Evolutionary conservation across 2,797 vertebrate species (phyloP), one percentile per base, ranked within the genome.

Genomic region (Sciurus carolinensis): DNA sequence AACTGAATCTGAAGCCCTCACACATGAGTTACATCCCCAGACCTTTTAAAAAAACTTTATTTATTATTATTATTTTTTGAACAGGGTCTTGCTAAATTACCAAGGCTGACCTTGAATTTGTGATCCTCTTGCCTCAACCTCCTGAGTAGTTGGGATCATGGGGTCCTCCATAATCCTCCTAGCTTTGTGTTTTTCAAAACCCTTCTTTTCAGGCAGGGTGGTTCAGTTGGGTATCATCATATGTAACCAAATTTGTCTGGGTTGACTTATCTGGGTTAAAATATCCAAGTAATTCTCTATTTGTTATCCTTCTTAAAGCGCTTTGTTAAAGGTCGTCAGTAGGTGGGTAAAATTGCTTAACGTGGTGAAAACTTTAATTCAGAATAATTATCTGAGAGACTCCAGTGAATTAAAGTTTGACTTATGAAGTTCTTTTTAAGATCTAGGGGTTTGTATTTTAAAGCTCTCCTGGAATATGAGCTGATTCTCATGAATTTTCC

Each of bases 381-480:
- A 72, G 69, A 95, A 93, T 64, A 93, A 69, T 84, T 67, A 33
- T 54, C 54, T 92, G 36, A 83, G 84, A 95, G 52, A 66, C 24
- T 91, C 71, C 91, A 33, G 36, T 91, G 42, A 94, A 90, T 96
- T 85, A 71, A 90, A 72, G 36, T 72, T 22, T 87, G 67, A 71
- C 80, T 93, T 95, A 90, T 28, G n/a, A 87, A 93, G 87, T 95
- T 97, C 28, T 80, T 93, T 89, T 80, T 82, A 72, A 94, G 59
- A 91, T 73, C 89, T 81, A 72, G 10, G 75, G 57, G 87, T 95
- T 79, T 76, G 30, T 33, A 52, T 83, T 87, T 79, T 88, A 89
- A 90, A 44, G 52, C 28, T 80, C 7, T 82, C 42, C 30, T 80
- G 52, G 52, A 89, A 76, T 59, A 42, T 67, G 57, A 57, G 67